Evolutionary conservation across 2,797 vertebrate species (phyloP), one percentile per base, ranked within the genome.

Genomic region (Lepus townsendii): DNA sequence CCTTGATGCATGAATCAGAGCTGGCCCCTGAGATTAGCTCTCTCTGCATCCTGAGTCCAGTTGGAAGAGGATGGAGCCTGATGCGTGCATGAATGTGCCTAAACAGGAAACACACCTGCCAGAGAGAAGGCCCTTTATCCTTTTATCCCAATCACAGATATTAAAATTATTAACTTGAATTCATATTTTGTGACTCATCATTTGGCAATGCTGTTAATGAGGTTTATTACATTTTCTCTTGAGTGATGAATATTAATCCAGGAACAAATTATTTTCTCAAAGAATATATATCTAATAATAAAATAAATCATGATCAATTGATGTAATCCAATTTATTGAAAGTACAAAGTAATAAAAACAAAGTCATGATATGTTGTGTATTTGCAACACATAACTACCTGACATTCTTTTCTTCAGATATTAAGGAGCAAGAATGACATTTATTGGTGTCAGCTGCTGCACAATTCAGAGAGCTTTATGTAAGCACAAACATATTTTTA

Each of bases 281-380:
- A 90, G 27, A 93, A 62, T 54, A 13, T 35, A 68, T 63, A 19
- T 79, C 7, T n/a, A 78, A 68, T 87, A 35, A 83, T 38, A 86
- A 65, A 71, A 76, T 79, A 80, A 68, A 2, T 1, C 5, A 11
- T 16, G 5, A 24, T 73, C 19, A 57, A 68, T 88, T 79, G 52
- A 14, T 24, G 1, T 26, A 79, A 79, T 54, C 19, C 3, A 13
- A 30, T 6, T 78, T 83, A 72, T 6, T 6, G 87, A 68, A 93
- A 52, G 35, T 63, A 77, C 14, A 91, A 93, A 88, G 38, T 47
- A 77, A 77, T 71, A 47, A 77, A 77, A 90, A 62, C 6, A 80
- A 38, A 12, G 10, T 79, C n/a, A 52, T 0, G 12, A 38, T 24
- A 2, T 27, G 14, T 27, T 47, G 7, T 63, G 30, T 10, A 26